These are phyloP conservation scores for Gadopsis marmoratus DNA, from an alignment of 2,797 vertebrate genomes.

Conservation along the genomic window DNA sequence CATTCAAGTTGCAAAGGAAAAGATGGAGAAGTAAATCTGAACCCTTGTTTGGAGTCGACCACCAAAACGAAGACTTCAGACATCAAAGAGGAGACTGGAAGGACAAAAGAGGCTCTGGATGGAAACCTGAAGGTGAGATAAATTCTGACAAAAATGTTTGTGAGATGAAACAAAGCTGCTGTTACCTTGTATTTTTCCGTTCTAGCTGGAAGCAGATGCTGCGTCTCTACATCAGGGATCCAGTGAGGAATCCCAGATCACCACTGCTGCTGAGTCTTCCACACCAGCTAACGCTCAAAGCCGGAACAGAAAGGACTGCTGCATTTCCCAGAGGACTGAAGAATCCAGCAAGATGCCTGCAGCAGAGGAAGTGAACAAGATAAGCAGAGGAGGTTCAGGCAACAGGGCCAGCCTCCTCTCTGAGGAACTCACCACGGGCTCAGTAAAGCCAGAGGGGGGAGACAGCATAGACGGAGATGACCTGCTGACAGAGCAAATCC, in stretches of 20 bases:
- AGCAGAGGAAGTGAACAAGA: background rate
- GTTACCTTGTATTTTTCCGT: slow-evolving; percentile 1
- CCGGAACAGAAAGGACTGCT: background rate
- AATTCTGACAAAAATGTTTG: background rate
- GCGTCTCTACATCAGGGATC: background rate
- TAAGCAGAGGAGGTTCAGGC: background rate
- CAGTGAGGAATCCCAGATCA: slow-evolving; percentile 20
- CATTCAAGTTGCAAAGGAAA: background rate
- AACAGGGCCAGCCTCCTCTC: background rate
- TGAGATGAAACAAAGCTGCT: background rate
- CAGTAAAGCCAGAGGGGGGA: slow-evolving; percentile 2
- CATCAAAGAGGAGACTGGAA: slow-evolving; percentile 8
- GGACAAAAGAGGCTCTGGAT: background rate
- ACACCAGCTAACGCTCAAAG: background rate
- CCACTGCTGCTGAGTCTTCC: background rate
- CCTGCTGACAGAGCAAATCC: slow-evolving; percentile 11
- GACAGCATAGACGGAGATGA: slow-evolving; percentile 67
- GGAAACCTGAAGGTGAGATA: slow-evolving; percentile 55
- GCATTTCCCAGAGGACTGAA: background rate
- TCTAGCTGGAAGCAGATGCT: slow-evolving; percentile 51
- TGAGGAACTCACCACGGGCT: slow-evolving; percentile 31
- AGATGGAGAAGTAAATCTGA: background rate
- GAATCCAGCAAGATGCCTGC: background rate
- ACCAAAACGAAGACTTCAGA: slow-evolving; percentile 15
- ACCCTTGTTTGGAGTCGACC: slow-evolving; percentile 12